Base-by-base conservation (phyloP, 2,113 vertebrate genomes). In the Nothoprocta pentlandii region DNA sequence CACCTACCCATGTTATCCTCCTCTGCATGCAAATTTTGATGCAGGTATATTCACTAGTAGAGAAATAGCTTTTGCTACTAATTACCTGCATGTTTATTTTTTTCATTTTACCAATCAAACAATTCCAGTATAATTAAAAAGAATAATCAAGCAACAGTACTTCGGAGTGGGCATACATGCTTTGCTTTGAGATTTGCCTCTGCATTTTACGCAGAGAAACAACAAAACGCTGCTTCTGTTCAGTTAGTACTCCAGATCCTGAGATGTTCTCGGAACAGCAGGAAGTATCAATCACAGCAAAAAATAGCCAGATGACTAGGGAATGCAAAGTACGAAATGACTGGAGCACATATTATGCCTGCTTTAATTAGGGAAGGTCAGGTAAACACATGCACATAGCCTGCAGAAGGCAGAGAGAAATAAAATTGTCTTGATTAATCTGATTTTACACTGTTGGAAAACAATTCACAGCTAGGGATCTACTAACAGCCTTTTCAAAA, bases 321-420 rank as follows among this genome's bases (percentile, higher is more conserved):
- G 21, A 93, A 89, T 16, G 23, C 7, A 8, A 22, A 67, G 53
- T 9, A 67, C 34, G 32, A 68, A 79, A 67, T 1, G 7, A 36
- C 21, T 67, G 42, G 44, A 62, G 42, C 6, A 17, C 42, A 49
- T 12, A 47, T 7, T 28, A 49, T 10, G 58, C 36, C 51, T 19
- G 17, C 22, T 70, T 87, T 10, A 59, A 28, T 42, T 56, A 23
- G 32, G 25, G 34, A 64, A 56, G 61, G 74, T 3, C 39, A 59
- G 32, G 25, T 20, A 20, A 87, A 41, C 9, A 34, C 1, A 3
- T 26, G 49, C 16, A 20, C 12, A 9, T 0, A 21, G 46, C 26
- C 42, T 0, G 3, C 64, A 63, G 68, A 69, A 30, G 4, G 1
- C 11, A 34, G 2, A 28, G 15, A 30, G 49, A 80, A 85, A 77